These are phyloP conservation scores for Sinotaia quadrata DNA, from an alignment of 2,888 invertebrate genomes.

Conservation along the genomic window DNA sequence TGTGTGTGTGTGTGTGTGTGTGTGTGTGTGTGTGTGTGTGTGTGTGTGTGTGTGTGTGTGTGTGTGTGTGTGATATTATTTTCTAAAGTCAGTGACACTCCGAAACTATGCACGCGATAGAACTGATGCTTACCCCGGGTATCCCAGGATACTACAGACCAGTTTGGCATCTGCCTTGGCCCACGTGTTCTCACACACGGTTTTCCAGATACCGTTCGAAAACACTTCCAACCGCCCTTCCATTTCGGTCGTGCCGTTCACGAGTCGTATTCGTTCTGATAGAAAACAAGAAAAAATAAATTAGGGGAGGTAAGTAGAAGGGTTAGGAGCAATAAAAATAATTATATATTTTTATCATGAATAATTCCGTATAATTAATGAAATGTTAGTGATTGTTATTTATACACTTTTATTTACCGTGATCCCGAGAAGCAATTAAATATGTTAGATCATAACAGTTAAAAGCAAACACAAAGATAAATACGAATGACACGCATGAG, in stretches of 20 bases:
- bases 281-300: no score
- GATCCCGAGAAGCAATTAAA: no score
- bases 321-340: no score
- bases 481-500: no score
- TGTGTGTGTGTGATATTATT: not conserved
- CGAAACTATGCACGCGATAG: not conserved
- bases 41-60: conserved; percentile 16
- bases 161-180: not conserved
- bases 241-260: not conserved
- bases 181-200: conserved; percentile 4
- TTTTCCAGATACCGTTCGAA: not conserved
- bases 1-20: conserved; percentile 13
- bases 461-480: no score
- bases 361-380: no score
- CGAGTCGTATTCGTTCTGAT: not conserved
- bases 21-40: conserved; percentile 16
- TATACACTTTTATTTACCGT: no score
- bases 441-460: no score
- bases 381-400: no score
- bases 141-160: not conserved
- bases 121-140: not conserved
- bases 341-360: no score
- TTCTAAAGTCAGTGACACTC: not conserved
- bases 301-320: no score
- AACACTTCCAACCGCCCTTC: not conserved